A percentile compares a stretch with the other conserved stretches of the same genome.
Conservation (phyloP, 2,113 vertebrate genomes). For the Crotalus helleri region DNA sequence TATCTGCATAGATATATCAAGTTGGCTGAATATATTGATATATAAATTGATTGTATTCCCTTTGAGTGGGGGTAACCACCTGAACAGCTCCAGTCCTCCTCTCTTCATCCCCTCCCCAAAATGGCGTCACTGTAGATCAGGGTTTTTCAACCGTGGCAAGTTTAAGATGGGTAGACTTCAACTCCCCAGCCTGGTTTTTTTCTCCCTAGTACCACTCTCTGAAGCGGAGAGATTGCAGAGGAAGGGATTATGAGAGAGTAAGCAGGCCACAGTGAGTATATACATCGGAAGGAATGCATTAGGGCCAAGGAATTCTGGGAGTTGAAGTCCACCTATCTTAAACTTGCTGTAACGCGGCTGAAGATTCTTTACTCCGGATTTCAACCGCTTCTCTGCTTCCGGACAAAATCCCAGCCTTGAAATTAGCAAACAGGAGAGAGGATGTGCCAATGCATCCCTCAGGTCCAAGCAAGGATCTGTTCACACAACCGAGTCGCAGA, state of each 20-base stretch:
- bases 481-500: background rate
- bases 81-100: background rate
- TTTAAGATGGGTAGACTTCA: background rate
- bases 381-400: background rate
- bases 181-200: too few species aligned
- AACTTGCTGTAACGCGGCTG: background rate
- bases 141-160: too few species aligned
- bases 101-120: background rate
- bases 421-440: background rate
- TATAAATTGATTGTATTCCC: too few species aligned
- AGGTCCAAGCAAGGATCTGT: background rate
- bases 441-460: background rate
- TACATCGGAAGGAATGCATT: too few species aligned
- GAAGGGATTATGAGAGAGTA: background rate
- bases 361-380: background rate
- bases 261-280: too few species aligned
- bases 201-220: accelerated
- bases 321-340: background rate
- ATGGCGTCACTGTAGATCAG: background rate
- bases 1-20: background rate
- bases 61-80: background rate
- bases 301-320: background rate
- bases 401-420: background rate
- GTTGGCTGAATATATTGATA: background rate
- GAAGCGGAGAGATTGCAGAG: background rate